These are phyloP conservation scores for Netelia fuscicornis DNA, from an alignment of 2,888 invertebrate genomes.

Conservation along the genomic window DNA sequence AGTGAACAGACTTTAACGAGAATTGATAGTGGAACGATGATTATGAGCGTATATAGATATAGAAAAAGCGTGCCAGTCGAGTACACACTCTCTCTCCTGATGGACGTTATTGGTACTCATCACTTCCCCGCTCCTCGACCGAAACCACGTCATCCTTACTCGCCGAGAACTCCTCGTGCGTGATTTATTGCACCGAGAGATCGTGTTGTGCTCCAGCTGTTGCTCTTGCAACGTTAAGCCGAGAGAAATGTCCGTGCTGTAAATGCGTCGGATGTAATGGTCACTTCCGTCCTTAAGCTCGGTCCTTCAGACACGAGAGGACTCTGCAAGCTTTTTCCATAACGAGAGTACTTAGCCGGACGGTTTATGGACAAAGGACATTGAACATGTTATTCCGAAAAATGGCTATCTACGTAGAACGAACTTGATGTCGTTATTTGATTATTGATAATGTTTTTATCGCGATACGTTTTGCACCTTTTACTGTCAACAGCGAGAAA, in stretches of 20 bases:
- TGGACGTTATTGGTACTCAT: slow-evolving; percentile 36
- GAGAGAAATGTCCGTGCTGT: slow-evolving; percentile 11
- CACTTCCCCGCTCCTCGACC: neutral
- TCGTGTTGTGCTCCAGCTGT: slow-evolving; percentile 38
- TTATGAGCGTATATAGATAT: slow-evolving; percentile 1
- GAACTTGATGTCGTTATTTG: too few relatives aligned
- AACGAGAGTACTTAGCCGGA: neutral
- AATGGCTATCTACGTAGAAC: too few relatives aligned
- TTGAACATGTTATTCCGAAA: neutral
- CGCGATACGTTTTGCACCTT: too few relatives aligned
- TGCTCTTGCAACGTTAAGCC: slow-evolving; percentile 39
- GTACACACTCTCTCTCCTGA: neutral
- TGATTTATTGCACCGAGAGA: slow-evolving; percentile 42
- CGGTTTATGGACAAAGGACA: neutral
- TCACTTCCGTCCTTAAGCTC: slow-evolving; percentile 9
- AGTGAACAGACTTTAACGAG: slow-evolving; percentile 36
- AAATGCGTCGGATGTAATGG: slow-evolving; percentile 7
- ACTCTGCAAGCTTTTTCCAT: neutral
- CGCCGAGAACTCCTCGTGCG: slow-evolving; percentile 26
- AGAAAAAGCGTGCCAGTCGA: neutral
- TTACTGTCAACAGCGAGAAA: too few relatives aligned
- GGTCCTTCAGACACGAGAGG: neutral
- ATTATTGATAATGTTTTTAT: too few relatives aligned
- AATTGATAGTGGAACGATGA: slow-evolving; percentile 47
- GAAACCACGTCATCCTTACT: neutral